These are phyloP conservation scores for Naja naja DNA, from an alignment of 2,113 vertebrate genomes.

Conservation along the genomic window DNA sequence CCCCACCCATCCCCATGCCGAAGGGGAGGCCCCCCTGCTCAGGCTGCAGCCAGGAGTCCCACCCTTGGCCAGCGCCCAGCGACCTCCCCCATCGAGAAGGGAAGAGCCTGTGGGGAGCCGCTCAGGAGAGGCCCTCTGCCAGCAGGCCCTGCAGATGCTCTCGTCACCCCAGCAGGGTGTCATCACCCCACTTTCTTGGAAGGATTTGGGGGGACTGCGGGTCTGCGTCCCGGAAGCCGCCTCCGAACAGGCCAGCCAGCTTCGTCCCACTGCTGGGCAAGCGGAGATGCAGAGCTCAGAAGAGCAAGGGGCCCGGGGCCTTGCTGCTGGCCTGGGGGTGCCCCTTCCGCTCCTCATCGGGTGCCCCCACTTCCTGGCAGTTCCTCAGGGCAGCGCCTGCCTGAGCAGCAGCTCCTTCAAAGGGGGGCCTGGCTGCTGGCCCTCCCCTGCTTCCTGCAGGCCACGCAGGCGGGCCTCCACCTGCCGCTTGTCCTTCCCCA, in stretches of 20 bases:
- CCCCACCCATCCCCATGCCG: not conserved
- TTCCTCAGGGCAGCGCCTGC: conserved; percentile 73
- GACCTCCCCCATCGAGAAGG: not conserved
- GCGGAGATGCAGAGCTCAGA: not conserved
- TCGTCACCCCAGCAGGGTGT: not conserved
- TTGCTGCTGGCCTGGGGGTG: not conserved
- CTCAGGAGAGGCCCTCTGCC: not conserved
- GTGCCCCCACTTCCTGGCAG: not conserved
- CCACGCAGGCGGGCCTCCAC: conserved; percentile 82
- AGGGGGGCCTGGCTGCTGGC: conserved; percentile 73
- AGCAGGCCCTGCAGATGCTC: not conserved
- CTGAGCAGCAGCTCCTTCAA: conserved; percentile 87
- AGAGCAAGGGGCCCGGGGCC: not conserved
- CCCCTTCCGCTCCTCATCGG: not conserved
- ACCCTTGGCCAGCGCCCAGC: not conserved
- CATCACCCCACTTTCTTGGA: not conserved
- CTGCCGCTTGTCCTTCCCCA: conserved; percentile 84
- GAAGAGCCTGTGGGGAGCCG: not conserved
- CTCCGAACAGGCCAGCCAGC: not conserved
- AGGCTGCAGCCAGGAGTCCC: not conserved
- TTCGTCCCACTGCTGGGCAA: not conserved
- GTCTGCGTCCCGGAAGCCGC: not conserved
- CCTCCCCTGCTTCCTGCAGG: conserved; percentile 74
- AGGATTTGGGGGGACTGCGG: not conserved
- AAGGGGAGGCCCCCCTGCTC: not conserved